Evolutionary conservation across 2,113 vertebrate genomes (phyloP).

Genomic region (Todiramphus saurophagus): DNA sequence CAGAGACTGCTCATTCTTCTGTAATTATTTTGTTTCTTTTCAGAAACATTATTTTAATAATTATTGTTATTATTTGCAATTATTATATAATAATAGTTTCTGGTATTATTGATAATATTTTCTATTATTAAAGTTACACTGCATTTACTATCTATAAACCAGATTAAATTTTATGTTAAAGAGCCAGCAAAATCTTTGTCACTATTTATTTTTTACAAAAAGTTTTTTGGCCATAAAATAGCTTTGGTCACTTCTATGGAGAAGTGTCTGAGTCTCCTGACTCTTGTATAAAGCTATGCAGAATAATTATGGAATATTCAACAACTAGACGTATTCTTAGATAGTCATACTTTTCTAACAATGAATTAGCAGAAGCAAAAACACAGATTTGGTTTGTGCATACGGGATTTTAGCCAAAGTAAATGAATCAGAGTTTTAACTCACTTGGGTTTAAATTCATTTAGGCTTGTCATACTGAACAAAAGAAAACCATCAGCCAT

Average conservation of each 20-base stretch:
- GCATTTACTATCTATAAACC: background rate
- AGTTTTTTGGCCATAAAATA: background rate
- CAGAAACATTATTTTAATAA: background rate
- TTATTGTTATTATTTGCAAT: background rate
- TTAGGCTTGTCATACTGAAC: constrained; percentile 67
- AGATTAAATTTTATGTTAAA: background rate
- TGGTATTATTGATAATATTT: background rate
- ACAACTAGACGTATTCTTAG: background rate
- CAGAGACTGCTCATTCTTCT: background rate
- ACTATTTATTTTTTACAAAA: background rate
- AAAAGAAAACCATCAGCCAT: constrained; percentile 66
- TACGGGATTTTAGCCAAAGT: constrained; percentile 46
- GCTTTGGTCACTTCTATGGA: background rate
- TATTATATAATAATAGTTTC: background rate
- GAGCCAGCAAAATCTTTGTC: background rate
- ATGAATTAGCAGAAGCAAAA: constrained; percentile 8
- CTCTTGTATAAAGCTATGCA: background rate
- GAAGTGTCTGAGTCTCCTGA: background rate
- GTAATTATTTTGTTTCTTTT: background rate
- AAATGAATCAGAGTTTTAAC: constrained; percentile 70
- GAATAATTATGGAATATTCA: background rate
- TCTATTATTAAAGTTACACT: background rate
- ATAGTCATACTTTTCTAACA: background rate
- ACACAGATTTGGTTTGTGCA: background rate
- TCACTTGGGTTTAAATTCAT: constrained; percentile 67